phyloP scores from a whole-genome alignment of 1,140 invertebrate genomes.

The Pseudomyrmex pallidus region DNA sequence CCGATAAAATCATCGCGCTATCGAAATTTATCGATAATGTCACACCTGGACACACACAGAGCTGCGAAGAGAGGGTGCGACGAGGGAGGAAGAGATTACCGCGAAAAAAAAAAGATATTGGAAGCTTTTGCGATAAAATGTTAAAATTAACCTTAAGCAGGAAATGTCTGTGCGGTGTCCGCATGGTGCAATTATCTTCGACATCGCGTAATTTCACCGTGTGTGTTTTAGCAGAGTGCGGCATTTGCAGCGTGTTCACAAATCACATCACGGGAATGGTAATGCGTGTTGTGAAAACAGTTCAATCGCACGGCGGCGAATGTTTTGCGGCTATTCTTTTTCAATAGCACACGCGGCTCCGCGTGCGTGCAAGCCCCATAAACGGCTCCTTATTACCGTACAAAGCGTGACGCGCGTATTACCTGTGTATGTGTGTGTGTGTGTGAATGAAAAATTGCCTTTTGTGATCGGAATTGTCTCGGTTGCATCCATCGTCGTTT shows the following conservation, averaged over 20 bases:
- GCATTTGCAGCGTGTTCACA: constrained; percentile 22
- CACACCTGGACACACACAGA: constrained; percentile 1
- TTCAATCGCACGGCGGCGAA: constrained; percentile 39
- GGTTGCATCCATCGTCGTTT: not conserved
- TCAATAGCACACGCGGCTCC: constrained; percentile 3
- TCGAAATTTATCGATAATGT: constrained; percentile 4
- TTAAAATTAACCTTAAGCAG: constrained; percentile 10
- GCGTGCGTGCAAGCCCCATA: constrained; percentile 3
- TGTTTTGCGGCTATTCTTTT: constrained; percentile 46
- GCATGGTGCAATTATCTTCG: not conserved
- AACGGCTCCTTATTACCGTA: constrained; percentile 17
- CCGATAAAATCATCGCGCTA: not conserved
- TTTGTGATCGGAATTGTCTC: not conserved
- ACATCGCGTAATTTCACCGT: not conserved
- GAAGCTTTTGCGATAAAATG: constrained; percentile 1
- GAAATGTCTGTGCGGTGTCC: not conserved
- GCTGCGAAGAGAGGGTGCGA: not conserved
- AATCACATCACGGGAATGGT: constrained; percentile 39
- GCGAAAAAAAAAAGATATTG: constrained; percentile 15
- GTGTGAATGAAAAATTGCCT: not conserved
- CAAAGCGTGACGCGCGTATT: constrained; percentile 25
- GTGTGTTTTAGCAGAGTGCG: constrained; percentile 7
- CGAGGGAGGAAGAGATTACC: not conserved
- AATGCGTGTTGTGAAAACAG: constrained; percentile 45
- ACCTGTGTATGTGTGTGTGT: constrained; percentile 6